phyloP scores from a whole-genome alignment of 2,113 vertebrate genomes.

The Pseudorectes ferrugineus region DNA sequence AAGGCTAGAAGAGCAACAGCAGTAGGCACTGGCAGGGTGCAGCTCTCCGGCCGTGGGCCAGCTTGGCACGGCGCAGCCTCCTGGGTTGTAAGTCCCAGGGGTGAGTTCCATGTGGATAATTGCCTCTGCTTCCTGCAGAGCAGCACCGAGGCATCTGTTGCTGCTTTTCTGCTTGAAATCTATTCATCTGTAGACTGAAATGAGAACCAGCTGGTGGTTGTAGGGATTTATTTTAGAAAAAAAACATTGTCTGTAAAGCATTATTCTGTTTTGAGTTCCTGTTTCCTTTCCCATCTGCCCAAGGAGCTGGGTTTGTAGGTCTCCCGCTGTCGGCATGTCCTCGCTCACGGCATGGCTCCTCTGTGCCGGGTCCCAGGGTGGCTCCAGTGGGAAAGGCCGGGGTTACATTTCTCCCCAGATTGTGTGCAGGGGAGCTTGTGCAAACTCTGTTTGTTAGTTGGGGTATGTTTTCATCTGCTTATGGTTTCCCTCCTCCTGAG shows the following conservation, averaged over 20 bases:
- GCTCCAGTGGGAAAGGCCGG: background rate
- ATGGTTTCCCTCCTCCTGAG: background rate
- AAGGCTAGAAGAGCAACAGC: background rate
- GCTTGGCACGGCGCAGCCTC: fast-evolving
- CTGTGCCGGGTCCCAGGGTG: fast-evolving
- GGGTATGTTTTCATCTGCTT: background rate
- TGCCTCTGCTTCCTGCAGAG: background rate
- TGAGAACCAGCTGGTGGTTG: constrained; percentile 32
- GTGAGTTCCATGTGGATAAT: background rate
- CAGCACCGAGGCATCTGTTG: background rate
- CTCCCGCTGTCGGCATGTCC: background rate
- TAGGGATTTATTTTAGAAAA: background rate
- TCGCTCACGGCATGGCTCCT: fast-evolving
- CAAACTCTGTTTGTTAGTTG: background rate
- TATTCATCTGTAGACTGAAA: constrained; percentile 22
- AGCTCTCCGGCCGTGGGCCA: background rate
- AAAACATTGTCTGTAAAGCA: background rate
- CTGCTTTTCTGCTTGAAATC: background rate
- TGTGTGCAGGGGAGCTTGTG: background rate
- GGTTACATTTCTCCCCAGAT: fast-evolving
- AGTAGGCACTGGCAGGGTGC: background rate
- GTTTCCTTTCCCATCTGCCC: constrained; percentile 18
- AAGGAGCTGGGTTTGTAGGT: background rate
- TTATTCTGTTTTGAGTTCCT: constrained; percentile 3
- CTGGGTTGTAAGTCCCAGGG: background rate